phyloP scores from a whole-genome alignment of 2,797 vertebrate genomes.

The Darevskia mixta region DNA sequence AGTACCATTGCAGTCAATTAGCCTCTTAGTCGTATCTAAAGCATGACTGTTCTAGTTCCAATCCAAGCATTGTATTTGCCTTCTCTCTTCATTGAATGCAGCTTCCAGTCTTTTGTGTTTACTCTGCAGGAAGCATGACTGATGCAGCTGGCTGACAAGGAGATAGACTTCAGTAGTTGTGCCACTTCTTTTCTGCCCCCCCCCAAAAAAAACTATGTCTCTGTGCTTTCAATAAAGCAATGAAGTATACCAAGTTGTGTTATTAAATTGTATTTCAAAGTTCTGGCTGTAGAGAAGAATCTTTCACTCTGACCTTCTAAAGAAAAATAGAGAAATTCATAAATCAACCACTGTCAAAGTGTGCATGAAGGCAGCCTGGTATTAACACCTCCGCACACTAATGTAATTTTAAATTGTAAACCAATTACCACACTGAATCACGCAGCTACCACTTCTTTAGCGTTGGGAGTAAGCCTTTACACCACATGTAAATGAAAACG shows the following conservation, averaged over 20 bases:
- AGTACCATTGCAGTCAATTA: too few relatives aligned
- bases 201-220: neutral
- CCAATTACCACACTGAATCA: neutral
- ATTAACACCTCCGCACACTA: neutral
- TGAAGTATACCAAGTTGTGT: neutral
- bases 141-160: neutral
- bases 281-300: neutral
- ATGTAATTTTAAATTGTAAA: neutral
- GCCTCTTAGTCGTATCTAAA: too few relatives aligned
- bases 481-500: neutral
- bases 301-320: neutral
- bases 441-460: neutral
- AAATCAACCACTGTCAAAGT: neutral
- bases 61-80: too few relatives aligned
- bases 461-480: neutral
- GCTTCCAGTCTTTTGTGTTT: neutral
- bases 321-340: neutral
- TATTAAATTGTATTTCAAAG: neutral
- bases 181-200: neutral
- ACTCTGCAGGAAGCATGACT: neutral
- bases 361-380: neutral
- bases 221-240: neutral
- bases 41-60: too few relatives aligned
- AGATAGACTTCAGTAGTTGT: neutral
- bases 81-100: neutral